Evolutionary conservation across 2,797 vertebrate species (phyloP).

Genomic region (Gobio occitaniae): DNA sequence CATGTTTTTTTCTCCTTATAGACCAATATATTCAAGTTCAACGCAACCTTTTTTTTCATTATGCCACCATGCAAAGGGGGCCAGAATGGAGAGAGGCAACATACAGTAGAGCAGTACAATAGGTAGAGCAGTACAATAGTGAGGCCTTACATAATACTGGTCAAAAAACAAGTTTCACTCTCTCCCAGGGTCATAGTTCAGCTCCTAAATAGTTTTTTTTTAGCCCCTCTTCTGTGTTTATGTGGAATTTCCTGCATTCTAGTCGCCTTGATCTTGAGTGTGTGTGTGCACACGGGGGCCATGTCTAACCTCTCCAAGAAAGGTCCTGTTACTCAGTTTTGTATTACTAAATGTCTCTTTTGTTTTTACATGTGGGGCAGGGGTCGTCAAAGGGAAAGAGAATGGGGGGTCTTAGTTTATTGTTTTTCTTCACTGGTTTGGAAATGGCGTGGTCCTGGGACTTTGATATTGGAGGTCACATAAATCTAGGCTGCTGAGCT

Average conservation of each 20-base stretch:
- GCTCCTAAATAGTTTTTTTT: conserved; percentile 72
- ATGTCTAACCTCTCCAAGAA: conserved; percentile 56
- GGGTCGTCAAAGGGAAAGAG: conserved; percentile 48
- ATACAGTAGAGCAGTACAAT: conserved; percentile 42
- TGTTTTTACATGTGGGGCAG: conserved; percentile 63
- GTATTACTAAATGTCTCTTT: conserved; percentile 63
- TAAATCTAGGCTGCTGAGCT: conserved; percentile 73
- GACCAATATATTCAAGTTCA: conserved; percentile 53
- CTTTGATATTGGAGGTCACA: conserved; percentile 76
- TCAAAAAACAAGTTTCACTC: conserved; percentile 57
- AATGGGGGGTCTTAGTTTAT: conserved; percentile 78
- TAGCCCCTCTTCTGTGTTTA: conserved; percentile 72
- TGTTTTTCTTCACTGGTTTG: conserved; percentile 81
- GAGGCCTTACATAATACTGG: conserved; percentile 60
- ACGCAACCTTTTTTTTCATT: conserved; percentile 46
- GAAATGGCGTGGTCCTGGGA: conserved; percentile 76
- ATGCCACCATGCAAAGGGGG: conserved; percentile 53
- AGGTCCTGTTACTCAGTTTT: conserved; percentile 69
- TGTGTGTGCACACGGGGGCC: conserved; percentile 17
- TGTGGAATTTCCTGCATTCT: conserved; percentile 81
- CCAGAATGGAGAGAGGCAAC: conserved; percentile 18
- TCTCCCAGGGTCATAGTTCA: conserved; percentile 73
- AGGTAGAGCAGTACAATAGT: conserved; percentile 51
- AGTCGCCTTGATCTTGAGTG: conserved; percentile 60
- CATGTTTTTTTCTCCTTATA: not conserved